phyloP scores from a whole-genome alignment of 2,113 vertebrate species.

The Trochalopteron elliotii region DNA sequence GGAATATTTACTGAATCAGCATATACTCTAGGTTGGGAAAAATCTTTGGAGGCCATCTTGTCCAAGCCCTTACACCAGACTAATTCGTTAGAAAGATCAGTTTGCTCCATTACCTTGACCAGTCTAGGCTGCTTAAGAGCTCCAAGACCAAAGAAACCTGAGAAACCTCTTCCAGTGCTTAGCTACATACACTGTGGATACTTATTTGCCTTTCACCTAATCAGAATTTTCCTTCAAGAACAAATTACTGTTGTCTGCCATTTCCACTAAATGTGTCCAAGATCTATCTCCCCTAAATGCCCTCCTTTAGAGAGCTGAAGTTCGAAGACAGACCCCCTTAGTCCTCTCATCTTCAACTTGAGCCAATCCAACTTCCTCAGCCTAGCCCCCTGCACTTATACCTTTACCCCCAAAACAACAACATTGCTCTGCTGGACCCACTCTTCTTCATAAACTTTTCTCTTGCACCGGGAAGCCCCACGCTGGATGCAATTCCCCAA shows the following conservation, averaged over 20 bases:
- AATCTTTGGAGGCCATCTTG: background rate
- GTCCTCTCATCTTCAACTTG: background rate
- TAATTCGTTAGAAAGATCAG: background rate
- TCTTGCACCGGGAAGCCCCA: background rate
- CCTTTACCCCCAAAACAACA: background rate
- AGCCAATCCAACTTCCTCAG: background rate
- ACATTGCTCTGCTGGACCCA: background rate
- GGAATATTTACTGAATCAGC: background rate
- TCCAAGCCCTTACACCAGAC: background rate
- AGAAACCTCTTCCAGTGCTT: background rate
- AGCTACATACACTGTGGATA: background rate
- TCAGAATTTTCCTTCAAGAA: background rate
- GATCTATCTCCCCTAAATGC: background rate
- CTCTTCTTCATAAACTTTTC: background rate
- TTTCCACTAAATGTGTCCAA: background rate
- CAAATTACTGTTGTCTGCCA: background rate
- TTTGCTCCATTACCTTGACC: background rate
- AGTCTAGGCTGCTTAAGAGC: background rate
- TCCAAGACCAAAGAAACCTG: background rate
- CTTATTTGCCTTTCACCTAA: background rate
- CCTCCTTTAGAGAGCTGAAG: background rate
- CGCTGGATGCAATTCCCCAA: background rate
- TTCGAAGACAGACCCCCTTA: background rate
- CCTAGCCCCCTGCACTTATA: accelerated
- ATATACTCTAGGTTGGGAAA: background rate